phyloP scores from a whole-genome alignment of 2,888 invertebrate genomes.

The Morpho helenor region DNA sequence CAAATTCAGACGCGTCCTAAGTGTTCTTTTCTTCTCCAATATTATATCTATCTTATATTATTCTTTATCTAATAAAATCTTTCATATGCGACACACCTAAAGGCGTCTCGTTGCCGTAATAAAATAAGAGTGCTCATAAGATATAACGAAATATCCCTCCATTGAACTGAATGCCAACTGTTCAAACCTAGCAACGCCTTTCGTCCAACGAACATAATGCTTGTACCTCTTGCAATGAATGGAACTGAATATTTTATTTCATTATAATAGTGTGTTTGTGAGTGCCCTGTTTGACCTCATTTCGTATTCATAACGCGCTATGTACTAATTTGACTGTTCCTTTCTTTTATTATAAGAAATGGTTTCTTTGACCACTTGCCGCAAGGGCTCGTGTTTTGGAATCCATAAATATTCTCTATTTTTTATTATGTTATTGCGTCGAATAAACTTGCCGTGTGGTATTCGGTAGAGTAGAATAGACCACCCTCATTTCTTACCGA shows the following conservation, averaged over 20 bases:
- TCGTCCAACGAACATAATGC: constrained; percentile 51
- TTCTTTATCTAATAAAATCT: constrained; percentile 1
- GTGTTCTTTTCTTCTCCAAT: constrained; percentile 3
- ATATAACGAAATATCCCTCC: constrained; percentile 25
- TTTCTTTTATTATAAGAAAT: constrained; percentile 65
- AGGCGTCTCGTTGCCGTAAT: constrained; percentile 13
- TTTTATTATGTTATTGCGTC: no score
- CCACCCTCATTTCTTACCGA: no score
- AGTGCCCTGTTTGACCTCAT: constrained; percentile 76
- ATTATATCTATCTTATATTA: not conserved
- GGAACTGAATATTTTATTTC: constrained; percentile 76
- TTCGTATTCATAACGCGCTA: constrained; percentile 71
- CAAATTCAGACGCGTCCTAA: no score
- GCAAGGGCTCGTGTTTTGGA: constrained; percentile 31
- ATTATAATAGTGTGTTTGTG: constrained; percentile 67
- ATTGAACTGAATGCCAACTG: constrained; percentile 61
- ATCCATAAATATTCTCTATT: constrained; percentile 37
- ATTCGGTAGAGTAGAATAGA: no score
- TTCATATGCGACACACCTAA: constrained; percentile 11
- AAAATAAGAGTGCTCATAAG: constrained; percentile 20
- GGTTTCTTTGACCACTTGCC: constrained; percentile 60
- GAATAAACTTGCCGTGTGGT: no score
- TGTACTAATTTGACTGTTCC: constrained; percentile 75
- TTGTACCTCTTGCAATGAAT: constrained; percentile 63
- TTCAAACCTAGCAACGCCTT: constrained; percentile 68